Base-by-base conservation (phyloP, 2,113 vertebrate genomes). In the Pitta sordida region DNA sequence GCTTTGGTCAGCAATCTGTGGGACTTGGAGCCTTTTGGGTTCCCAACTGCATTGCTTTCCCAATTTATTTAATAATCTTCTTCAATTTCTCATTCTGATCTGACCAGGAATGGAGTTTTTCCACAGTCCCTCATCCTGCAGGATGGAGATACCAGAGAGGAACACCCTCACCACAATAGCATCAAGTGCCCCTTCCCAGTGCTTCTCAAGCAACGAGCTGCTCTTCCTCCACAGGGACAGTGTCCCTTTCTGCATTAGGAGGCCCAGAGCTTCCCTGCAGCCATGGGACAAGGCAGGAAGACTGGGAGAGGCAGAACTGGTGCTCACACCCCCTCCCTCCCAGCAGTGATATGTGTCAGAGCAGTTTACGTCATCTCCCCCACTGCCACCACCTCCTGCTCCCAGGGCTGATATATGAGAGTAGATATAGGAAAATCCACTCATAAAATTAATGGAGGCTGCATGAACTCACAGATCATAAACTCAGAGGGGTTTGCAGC, bases 381-480 rank as follows among this genome's bases (percentile, higher is more conserved):
- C 3, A 0, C 78, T 6, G 6, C 80, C 71, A n/a, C 65, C 88
- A 43, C 71, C 94, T 81, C 73, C 83, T 59, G 78, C 86, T 90
- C 85, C 78, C 0, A 0, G 15, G 55, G 70, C 89, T 94, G 93
- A 95, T 83, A 80, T 75, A 94, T 71, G 84, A 93, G 90, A 95
- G 85, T 41, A 94, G 84, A 91, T 86, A 67, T 6, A 84, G 79
- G 83, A 78, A 95, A 95, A 78, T 75, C 75, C 88, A 68, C 56
- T 87, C 84, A 67, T 93, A 91, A 96, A 92, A 77, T 84, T 93
- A 95, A 92, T 83, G 86, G 79, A 90, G 86, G 74, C 88, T 95
- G 74, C 67, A 60, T 96, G 95, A 93, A 89, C 83, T 95, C 87
- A 55, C 91, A 96, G 92, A 82, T 76, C 71, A 63, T 93, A 96